phyloP scores from a whole-genome alignment of 2,113 vertebrate genomes.

The Alouatta palliata region DNA sequence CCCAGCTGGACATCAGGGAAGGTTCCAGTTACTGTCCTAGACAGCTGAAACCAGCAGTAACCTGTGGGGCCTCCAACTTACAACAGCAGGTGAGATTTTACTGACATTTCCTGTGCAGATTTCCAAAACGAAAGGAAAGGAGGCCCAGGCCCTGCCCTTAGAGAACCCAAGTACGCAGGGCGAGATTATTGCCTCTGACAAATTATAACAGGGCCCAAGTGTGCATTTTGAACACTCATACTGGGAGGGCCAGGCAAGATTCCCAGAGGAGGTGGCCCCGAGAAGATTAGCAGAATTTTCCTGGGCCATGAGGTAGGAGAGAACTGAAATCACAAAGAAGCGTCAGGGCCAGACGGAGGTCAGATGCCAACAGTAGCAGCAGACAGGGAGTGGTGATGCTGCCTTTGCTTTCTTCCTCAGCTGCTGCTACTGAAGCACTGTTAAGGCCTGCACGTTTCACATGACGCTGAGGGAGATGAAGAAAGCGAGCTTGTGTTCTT shows the following conservation, averaged over 20 bases:
- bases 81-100: constrained; percentile 1
- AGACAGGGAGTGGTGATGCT: background rate
- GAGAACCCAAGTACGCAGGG: background rate
- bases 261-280: background rate
- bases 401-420: background rate
- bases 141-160: background rate
- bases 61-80: background rate
- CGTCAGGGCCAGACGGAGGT: background rate
- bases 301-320: background rate
- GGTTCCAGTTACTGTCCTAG: background rate
- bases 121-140: constrained; percentile 11
- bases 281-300: background rate
- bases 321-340: background rate
- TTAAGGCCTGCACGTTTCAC: background rate
- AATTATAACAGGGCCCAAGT: background rate
- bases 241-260: background rate
- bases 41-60: background rate
- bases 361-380: background rate
- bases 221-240: background rate
- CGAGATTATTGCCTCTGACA: background rate
- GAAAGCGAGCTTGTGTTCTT: background rate
- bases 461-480: background rate
- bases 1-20: background rate
- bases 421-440: background rate
- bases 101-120: background rate